Conservation (phyloP, 2,888 invertebrate genomes). For the Chloroclystis v-ata region DNA sequence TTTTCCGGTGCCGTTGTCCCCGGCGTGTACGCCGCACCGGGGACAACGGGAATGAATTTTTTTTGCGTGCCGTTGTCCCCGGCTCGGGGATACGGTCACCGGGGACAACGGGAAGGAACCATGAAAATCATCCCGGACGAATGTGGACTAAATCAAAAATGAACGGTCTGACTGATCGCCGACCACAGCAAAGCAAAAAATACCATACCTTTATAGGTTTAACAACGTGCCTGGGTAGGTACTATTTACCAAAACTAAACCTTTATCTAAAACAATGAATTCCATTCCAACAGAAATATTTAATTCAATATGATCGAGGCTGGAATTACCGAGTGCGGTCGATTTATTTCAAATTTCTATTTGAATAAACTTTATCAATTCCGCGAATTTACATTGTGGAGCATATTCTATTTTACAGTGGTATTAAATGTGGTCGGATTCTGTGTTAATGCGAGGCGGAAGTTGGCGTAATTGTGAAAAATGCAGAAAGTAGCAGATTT, state of each 20-base stretch:
- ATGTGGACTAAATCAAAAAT: too few relatives aligned
- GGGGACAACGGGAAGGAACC: too few relatives aligned
- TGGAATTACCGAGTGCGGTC: not conserved
- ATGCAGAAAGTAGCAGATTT: slow-evolving; percentile 12
- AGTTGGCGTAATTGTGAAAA: slow-evolving; percentile 1
- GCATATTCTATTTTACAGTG: not conserved
- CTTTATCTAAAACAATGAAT: not conserved
- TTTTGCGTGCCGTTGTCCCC: too few relatives aligned
- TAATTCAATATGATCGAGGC: not conserved
- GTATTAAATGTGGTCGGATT: not conserved
- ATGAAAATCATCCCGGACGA: too few relatives aligned
- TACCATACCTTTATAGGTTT: too few relatives aligned
- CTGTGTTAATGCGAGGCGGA: slow-evolving; percentile 1
- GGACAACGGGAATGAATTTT: too few relatives aligned
- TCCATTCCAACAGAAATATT: not conserved
- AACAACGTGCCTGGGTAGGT: too few relatives aligned
- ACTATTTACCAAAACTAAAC: not conserved
- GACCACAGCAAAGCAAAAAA: too few relatives aligned
- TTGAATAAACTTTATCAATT: slow-evolving; percentile 2
- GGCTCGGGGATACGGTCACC: too few relatives aligned
- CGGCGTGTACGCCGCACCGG: too few relatives aligned
- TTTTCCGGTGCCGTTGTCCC: too few relatives aligned
- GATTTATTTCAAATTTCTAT: slow-evolving; percentile 1
- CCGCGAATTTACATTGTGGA: not conserved
- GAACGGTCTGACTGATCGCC: too few relatives aligned